Evolutionary conservation across 1,140 invertebrate genomes (phyloP), one percentile per base, ranked within the genome.

Genomic region (Cylas formicarius): DNA sequence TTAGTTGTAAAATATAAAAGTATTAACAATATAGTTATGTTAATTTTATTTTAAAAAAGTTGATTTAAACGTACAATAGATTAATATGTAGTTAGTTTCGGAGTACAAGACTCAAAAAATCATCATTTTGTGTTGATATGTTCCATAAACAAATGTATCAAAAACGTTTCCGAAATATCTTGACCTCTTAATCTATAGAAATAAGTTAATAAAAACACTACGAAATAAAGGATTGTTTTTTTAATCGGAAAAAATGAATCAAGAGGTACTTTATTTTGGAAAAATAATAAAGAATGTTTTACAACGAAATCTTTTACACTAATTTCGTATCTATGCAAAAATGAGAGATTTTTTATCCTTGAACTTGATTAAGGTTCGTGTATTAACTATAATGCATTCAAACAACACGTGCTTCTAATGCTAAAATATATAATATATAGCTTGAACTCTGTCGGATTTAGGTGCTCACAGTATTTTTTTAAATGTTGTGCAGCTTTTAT

Each of bases 41-140:
- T 31, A 9, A 16, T 31, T 9, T 31, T 31, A 10, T 40, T 8
- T 35, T 13, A 31, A n/a, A n/a, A 40, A 40, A 31, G 35, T 43
- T 36, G 34, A 44, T 44, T 44, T 27, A 17, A 36, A 43, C 17
- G 16, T 33, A 44, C 20, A 40, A 19, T 27, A 37, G 43, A 22
- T 27, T 24, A 19, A 44, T 34, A 42, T 8, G 18, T 11, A 36
- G 5, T 24, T 38, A 22, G 8, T 38, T 22, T 24, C 27, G 14
- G 13, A 37, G 16, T 16, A 44, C 16, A 42, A 42, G 16, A 42
- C 11, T 5, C 23, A 18, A 19, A 21, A 21, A 17, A 42, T 16
- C 9, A 10, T 18, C 11, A 11, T 3, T 33, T 13, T 17, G 26
- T 8, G 26, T 19, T 36, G 28, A 27, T 44, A 33, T 28, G 29